These are phyloP conservation scores for Vanessa atalanta DNA, from an alignment of 1,140 invertebrate species.

Conservation along the genomic window DNA sequence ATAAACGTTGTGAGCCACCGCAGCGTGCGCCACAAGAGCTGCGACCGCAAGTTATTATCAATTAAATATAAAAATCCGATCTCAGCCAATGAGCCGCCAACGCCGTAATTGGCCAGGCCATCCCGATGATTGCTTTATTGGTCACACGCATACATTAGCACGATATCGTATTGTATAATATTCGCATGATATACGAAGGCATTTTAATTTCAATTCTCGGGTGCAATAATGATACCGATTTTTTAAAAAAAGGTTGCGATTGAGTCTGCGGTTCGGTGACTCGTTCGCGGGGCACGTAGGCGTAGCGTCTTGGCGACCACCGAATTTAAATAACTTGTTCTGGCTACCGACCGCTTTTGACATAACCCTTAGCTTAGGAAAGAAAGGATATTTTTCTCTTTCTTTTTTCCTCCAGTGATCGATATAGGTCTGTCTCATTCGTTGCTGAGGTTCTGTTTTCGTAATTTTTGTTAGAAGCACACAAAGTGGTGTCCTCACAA, in stretches of 20 bases:
- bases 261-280: slow-evolving; percentile 30
- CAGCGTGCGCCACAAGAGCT: slow-evolving; percentile 35
- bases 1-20: slow-evolving; percentile 60
- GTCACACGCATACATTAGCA: slow-evolving; percentile 58
- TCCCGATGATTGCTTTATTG: slow-evolving; percentile 76
- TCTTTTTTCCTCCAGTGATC: slow-evolving; percentile 44
- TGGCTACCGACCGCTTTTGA: slow-evolving; percentile 66
- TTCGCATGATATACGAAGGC: slow-evolving; percentile 50
- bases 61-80: slow-evolving; percentile 76
- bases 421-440: slow-evolving; percentile 48
- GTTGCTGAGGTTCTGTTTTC: slow-evolving; percentile 33
- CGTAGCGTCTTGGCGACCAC: slow-evolving; percentile 54
- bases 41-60: slow-evolving; percentile 58
- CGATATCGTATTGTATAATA: slow-evolving; percentile 46
- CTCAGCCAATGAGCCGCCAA: slow-evolving; percentile 60
- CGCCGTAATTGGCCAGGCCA: slow-evolving; percentile 63
- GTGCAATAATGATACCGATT: slow-evolving; percentile 46
- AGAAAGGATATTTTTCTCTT: slow-evolving; percentile 52
- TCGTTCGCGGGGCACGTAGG: slow-evolving; percentile 47
- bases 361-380: slow-evolving; percentile 62
- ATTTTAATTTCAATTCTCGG: slow-evolving; percentile 63
- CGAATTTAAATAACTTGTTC: slow-evolving; percentile 78
- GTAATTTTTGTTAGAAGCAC: slow-evolving; percentile 55
- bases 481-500: slow-evolving; percentile 54
- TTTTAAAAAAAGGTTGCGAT: slow-evolving; percentile 38